Base-by-base conservation (phyloP, 2,113 vertebrate genomes). In the Emydura subglobosa region DNA sequence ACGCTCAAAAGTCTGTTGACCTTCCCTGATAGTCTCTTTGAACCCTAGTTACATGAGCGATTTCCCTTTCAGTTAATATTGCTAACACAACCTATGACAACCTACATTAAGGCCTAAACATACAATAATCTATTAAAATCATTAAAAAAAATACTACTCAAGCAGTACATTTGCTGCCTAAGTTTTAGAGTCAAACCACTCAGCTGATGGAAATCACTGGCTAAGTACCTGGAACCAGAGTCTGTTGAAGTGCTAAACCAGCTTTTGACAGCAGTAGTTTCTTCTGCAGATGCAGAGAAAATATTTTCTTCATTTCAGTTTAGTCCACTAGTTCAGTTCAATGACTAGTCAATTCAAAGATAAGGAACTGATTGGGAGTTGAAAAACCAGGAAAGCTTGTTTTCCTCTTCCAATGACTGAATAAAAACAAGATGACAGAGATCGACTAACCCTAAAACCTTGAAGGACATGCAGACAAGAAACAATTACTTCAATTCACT, bases 11-110 rank as follows among this genome's bases (percentile, higher is more conserved):
- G 11, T 57, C 85, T 91, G 54, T 12, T 59, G 57, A 91, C 59
- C 76, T 85, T 91, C 80, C 61, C 89, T 86, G 78, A 83, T 89
- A 92, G 72, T 53, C 17, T 88, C 79, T 85, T 51, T 89, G 78
- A 44, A 10, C 53, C 44, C 55, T 86, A 83, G 72, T 86, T 57
- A 80, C 82, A 83, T 16, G 68, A 34, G 81, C 91, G 51, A 84
- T 50, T 68, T 9, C 79, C 87, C 79, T 93, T 90, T 91, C 92
- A 68, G 76, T 88, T 93, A 82, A 68, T 65, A 72, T 13, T 51
- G 74, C 55, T 85, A 84, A 89, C 29, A 88, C 7, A 82, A 17
- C 19, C n/a, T 39, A 72, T 39, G n/a, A 39, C 34, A 72, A 72
- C 17, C 65, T 10, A 72, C 39, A 72, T 72, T 72, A 72, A 72